A percentile compares a stretch with the other conserved stretches of the same genome.
phyloP scores from a whole-genome alignment of 2,888 invertebrate species.

The Serripes groenlandicus region DNA sequence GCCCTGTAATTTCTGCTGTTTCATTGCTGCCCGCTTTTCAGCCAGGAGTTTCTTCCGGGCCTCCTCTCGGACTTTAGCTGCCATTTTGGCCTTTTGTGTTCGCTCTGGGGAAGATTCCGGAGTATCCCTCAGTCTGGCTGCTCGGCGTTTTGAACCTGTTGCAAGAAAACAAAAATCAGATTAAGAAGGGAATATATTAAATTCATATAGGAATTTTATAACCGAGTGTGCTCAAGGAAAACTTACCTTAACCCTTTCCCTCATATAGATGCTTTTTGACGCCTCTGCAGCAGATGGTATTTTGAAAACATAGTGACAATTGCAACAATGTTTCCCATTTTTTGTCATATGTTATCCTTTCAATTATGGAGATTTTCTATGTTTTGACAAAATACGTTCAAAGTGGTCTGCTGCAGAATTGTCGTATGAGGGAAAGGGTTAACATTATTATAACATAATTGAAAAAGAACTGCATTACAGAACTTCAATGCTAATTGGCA shows the following conservation, averaged over 20 bases:
- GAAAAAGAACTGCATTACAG: too few relatives aligned
- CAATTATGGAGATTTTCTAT: too few relatives aligned
- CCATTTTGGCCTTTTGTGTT: constrained; percentile 80
- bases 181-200: background rate
- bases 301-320: background rate
- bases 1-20: constrained; percentile 69
- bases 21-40: constrained; percentile 89
- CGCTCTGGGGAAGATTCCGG: constrained; percentile 81
- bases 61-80: constrained; percentile 87
- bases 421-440: too few relatives aligned
- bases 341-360: too few relatives aligned
- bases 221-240: background rate
- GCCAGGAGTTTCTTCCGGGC: constrained; percentile 94
- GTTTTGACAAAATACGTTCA: too few relatives aligned
- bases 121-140: constrained; percentile 75
- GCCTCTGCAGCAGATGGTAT: background rate
- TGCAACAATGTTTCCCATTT: background rate
- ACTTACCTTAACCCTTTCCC: background rate
- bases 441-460: too few relatives aligned
- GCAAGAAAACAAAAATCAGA: constrained; percentile 1
- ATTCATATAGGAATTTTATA: background rate
- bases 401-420: too few relatives aligned
- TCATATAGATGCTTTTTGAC: background rate
- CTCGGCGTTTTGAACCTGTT: constrained; percentile 77
- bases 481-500: too few relatives aligned